phyloP scores from a whole-genome alignment of 2,888 invertebrate species.

The Matsumyia berberina region DNA sequence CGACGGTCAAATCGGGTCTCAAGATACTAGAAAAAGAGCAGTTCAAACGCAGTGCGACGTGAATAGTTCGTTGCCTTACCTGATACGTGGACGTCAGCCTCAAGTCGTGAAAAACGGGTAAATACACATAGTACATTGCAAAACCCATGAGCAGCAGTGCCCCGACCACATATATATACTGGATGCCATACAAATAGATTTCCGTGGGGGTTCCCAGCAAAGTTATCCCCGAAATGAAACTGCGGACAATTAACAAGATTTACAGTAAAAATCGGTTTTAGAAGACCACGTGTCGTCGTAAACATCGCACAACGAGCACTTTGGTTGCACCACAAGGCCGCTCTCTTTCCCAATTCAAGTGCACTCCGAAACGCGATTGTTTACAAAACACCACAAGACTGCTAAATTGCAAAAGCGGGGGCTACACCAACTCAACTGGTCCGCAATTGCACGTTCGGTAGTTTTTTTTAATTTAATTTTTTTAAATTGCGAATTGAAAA shows the following conservation, averaged over 20 bases:
- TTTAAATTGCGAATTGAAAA: conserved; percentile 13
- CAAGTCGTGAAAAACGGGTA: conserved; percentile 90
- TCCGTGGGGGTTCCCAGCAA: conserved; percentile 92
- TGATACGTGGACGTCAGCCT: conserved; percentile 91
- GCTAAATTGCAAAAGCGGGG: conserved; percentile 16
- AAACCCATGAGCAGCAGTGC: conserved; percentile 86
- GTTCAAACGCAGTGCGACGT: too few species aligned
- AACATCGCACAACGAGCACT: background rate
- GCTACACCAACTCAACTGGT: background rate
- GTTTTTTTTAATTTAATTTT: conserved; percentile 21
- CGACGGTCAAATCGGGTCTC: conserved; percentile 88
- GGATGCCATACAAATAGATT: conserved; percentile 90
- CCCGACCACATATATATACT: conserved; percentile 88
- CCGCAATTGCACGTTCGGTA: conserved; percentile 10
- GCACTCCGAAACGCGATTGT: conserved; percentile 9
- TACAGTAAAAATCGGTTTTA: too few species aligned
- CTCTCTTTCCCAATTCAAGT: background rate
- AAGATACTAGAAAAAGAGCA: conserved; percentile 85
- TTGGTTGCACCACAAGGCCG: background rate
- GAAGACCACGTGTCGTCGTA: too few species aligned
- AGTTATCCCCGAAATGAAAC: conserved; percentile 91
- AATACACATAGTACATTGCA: conserved; percentile 87
- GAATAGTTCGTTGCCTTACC: too few species aligned
- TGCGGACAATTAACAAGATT: conserved; percentile 79
- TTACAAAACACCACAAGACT: conserved; percentile 5